A percentile compares a stretch with the other conserved stretches of the same genome.
Evolutionary conservation across 1,140 invertebrate species (phyloP).

Genomic region (Piezodorus guildinii): DNA sequence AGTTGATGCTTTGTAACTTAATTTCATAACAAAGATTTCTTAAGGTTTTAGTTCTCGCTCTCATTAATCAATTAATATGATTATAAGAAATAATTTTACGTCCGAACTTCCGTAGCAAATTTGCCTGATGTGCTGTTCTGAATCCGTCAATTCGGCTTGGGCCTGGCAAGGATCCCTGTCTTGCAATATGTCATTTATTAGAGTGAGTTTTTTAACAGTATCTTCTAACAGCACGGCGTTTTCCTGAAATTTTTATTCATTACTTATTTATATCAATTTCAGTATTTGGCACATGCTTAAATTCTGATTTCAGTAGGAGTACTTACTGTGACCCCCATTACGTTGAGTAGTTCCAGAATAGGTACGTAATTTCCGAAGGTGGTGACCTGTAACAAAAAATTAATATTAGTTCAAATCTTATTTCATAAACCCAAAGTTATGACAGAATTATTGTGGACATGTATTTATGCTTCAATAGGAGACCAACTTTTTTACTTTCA

Average conservation of each 20-base stretch:
- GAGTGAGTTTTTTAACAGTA: background rate
- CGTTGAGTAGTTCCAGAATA: conserved; percentile 8
- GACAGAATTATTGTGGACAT: too few species aligned
- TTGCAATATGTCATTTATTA: background rate
- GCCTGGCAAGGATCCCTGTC: background rate
- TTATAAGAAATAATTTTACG: background rate
- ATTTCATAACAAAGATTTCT: too few species aligned
- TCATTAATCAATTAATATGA: too few species aligned
- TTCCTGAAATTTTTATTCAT: background rate
- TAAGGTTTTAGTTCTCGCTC: too few species aligned
- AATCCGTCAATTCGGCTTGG: background rate
- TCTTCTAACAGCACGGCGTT: conserved; percentile 1
- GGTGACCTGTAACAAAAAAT: conserved; percentile 14
- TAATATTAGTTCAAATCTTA: too few species aligned
- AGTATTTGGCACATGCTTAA: background rate
- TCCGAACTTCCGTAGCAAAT: background rate
- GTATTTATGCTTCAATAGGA: too few species aligned
- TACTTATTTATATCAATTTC: background rate
- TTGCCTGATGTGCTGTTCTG: background rate
- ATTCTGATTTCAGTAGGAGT: background rate
- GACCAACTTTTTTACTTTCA: too few species aligned
- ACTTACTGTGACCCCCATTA: conserved; percentile 15
- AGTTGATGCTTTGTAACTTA: too few species aligned
- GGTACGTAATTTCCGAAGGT: conserved; percentile 19
- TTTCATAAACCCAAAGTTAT: too few species aligned